A percentile compares a stretch with the other conserved stretches of the same genome.
Conservation (phyloP, 2,888 invertebrate species). For the Callosobruchus maculatus region DNA sequence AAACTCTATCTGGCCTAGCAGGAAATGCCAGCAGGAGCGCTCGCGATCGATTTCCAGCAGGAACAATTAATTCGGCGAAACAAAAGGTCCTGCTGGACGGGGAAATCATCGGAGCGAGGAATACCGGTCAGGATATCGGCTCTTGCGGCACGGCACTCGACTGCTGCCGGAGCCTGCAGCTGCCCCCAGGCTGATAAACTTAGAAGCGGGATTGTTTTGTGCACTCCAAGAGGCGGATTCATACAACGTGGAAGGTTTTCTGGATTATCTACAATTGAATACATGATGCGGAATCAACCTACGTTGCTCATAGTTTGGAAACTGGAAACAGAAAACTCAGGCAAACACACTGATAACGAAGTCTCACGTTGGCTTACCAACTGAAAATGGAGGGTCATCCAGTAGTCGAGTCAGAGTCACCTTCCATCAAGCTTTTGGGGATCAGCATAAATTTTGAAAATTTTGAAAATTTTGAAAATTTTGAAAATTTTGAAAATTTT, state of each 20-base stretch:
- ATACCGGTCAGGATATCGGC: constrained; percentile 4
- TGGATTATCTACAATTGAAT: neutral
- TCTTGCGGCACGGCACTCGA: neutral
- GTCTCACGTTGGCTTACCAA: no score
- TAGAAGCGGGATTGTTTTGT: neutral
- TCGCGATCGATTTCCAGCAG: neutral
- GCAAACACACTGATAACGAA: no score
- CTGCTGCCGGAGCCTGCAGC: neutral
- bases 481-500: no score
- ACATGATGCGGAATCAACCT: no score
- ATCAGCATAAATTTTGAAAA: no score
- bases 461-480: no score
- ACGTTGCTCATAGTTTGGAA: no score
- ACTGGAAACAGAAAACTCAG: no score
- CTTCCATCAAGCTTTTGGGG: no score
- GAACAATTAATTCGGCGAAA: constrained; percentile 7
- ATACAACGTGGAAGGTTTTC: neutral
- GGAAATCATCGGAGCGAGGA: constrained; percentile 5
- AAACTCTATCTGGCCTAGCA: neutral
- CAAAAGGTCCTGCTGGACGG: constrained; percentile 4
- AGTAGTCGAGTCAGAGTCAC: no score
- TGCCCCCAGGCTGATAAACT: neutral
- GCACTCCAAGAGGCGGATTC: neutral
- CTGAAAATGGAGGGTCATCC: no score
- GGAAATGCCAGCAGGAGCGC: neutral